Evolutionary conservation across 2,888 invertebrate species (phyloP), one percentile per base, ranked within the genome.

Genomic region (Noctua comes): DNA sequence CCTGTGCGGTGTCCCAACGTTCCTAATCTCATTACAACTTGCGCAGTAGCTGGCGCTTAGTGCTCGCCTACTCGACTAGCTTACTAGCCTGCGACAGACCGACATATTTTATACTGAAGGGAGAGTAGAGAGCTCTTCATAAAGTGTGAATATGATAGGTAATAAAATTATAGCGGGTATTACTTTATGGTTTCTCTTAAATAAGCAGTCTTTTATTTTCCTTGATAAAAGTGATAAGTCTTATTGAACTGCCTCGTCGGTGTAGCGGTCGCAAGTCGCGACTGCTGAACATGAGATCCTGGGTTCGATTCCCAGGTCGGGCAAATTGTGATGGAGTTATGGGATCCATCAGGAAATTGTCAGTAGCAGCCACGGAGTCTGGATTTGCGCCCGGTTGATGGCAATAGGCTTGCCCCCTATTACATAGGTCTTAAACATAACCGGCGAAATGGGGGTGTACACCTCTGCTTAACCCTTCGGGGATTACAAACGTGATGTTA

Each of bases 11-110:
- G 68, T 77, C 62, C 69, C 73, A 48, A n/a, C 70, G 75, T 64
- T 66, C 68, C 71, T 85, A 85, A 86, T 85, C 79, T 59, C 65
- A 79, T 87, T 85, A 84, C 64, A 83, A 83, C 84, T 84, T 65
- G 68, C 84, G 40, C 83, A 78, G 73, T 86, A 71, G 86, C 75
- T 70, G 27, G 57, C 51, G 71, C 73, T 86, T 68, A 76, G 73
- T 70, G 54, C 72, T 57, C 51, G n/a, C 51, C 54, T 79, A 66
- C 62, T 78, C 27, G 27, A 36, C 40, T 68, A 73, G 64, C 64
- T 64, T n/a, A 43, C 82, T 73, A 40, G 54, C 27, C 46, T 87
- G 84, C 62, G 65, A 62, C 31, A 40, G 76, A 74, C 71, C 54
- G 62, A 73, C 66, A 76, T 74, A 83, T 84, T 79, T 86, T 68